Conservation (phyloP, 2,113 vertebrate species). For the Circaetus gallicus region DNA sequence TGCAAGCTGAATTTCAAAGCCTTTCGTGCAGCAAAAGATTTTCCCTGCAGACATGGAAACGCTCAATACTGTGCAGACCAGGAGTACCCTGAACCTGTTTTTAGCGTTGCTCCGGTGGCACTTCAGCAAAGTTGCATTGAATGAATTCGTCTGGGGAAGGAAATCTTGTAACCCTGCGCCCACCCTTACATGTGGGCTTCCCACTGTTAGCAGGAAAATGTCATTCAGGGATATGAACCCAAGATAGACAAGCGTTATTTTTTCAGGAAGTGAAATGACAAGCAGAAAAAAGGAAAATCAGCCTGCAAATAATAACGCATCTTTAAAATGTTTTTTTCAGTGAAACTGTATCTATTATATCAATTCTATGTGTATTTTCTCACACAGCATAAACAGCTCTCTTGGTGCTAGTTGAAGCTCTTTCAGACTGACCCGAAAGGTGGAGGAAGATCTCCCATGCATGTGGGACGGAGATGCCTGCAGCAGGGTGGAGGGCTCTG, state of each 20-base stretch:
- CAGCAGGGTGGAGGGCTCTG: background rate
- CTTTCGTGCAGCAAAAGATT: background rate
- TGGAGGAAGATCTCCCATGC: background rate
- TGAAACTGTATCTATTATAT: background rate
- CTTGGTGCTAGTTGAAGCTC: background rate
- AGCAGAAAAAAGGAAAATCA: background rate
- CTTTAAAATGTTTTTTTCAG: background rate
- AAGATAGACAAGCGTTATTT: background rate
- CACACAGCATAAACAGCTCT: background rate
- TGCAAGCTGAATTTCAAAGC: background rate
- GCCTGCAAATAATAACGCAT: background rate
- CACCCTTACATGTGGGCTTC: background rate
- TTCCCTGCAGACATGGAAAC: background rate
- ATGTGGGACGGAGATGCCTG: background rate
- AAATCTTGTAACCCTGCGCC: background rate
- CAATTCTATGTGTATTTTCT: background rate
- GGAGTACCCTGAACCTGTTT: background rate
- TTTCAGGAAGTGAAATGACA: background rate
- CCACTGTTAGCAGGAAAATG: background rate
- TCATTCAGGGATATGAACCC: no score
- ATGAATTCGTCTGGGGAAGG: background rate
- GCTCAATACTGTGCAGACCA: background rate
- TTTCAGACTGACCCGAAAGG: background rate
- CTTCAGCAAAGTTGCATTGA: background rate
- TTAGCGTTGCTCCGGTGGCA: background rate